Percentiles rank a stretch among this genome's conserved stretches.
Evolutionary conservation across 2,797 vertebrate species (phyloP).

Genomic region (Poecile montanus): DNA sequence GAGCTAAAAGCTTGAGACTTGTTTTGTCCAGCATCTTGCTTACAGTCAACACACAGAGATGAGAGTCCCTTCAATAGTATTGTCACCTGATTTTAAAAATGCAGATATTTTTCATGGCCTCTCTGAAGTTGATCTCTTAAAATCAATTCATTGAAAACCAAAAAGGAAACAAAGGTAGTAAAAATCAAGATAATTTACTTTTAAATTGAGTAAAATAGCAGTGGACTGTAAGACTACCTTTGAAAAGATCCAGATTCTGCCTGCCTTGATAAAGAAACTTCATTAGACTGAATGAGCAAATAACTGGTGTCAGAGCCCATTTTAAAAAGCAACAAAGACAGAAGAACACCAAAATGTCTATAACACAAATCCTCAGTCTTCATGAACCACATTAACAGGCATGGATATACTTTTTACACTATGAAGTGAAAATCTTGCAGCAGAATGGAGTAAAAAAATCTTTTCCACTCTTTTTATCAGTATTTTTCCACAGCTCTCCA

Average conservation of each 20-base stretch:
- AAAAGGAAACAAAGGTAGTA: background rate
- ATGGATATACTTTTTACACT: background rate
- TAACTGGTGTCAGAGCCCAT: background rate
- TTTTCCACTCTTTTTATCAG: background rate
- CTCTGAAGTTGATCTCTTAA: background rate
- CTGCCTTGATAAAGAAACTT: background rate
- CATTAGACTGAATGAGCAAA: background rate
- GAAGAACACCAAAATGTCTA: background rate
- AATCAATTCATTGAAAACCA: background rate
- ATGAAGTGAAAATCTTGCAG: background rate
- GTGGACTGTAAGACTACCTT: background rate
- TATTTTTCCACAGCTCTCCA: background rate
- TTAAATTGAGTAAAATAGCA: background rate
- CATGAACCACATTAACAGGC: background rate
- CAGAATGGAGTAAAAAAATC: background rate
- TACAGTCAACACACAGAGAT: background rate
- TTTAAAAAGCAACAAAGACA: background rate
- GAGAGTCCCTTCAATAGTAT: background rate
- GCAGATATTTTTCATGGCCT: background rate
- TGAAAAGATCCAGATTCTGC: background rate
- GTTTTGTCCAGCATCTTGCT: background rate
- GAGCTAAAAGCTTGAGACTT: background rate
- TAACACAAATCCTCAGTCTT: background rate
- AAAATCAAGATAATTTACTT: background rate
- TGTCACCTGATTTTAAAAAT: background rate